Evolutionary conservation across 2,113 vertebrate species (phyloP).

Genomic region (Neofelis nebulosa): DNA sequence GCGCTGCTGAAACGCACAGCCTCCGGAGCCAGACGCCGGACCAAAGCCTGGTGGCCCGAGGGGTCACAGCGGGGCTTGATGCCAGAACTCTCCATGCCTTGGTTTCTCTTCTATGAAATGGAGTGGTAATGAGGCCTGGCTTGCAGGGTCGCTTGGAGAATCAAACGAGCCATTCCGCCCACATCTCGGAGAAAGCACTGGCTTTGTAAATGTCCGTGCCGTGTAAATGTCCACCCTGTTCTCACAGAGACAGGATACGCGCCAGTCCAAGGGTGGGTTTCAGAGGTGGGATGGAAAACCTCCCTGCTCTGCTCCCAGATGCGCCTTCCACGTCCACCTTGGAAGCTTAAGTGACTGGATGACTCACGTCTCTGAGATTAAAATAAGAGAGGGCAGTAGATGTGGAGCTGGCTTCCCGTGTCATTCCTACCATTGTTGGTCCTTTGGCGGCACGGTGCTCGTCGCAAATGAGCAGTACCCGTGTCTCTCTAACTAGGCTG

Average conservation of each 20-base stretch:
- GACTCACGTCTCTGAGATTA: neutral
- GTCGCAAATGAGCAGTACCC: neutral
- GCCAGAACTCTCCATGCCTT: neutral
- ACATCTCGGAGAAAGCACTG: neutral
- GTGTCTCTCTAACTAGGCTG: too few relatives aligned
- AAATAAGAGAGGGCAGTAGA: neutral
- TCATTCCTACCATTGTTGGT: neutral
- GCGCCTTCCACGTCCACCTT: neutral
- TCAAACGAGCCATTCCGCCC: neutral
- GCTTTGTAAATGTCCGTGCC: too few relatives aligned
- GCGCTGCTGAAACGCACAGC: too few relatives aligned
- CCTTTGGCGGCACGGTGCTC: neutral
- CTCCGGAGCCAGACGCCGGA: neutral
- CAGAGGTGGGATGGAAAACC: neutral
- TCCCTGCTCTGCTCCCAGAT: neutral
- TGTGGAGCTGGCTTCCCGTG: neutral
- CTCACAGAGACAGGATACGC: neutral
- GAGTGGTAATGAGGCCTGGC: neutral
- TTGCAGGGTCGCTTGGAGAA: neutral
- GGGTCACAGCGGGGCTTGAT: too few relatives aligned
- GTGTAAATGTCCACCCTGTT: too few relatives aligned
- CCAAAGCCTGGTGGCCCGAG: too few relatives aligned
- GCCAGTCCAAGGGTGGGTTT: neutral
- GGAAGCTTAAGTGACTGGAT: neutral
- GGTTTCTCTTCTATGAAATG: neutral